Evolutionary conservation across 2,113 vertebrate species (phyloP).

Genomic region (Sapajus apella): DNA sequence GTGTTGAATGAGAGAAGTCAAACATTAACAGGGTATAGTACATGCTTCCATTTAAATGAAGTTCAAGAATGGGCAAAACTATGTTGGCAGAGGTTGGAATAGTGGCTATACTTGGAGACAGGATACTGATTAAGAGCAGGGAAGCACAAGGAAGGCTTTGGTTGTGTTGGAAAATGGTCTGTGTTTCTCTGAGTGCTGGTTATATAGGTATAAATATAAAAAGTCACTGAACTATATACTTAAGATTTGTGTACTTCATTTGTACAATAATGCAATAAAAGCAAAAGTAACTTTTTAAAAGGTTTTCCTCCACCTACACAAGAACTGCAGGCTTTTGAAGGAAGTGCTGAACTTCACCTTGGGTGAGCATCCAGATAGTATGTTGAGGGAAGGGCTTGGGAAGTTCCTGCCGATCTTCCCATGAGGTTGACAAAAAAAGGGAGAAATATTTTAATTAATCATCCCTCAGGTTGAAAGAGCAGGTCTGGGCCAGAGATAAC

Average conservation of each 20-base stretch:
- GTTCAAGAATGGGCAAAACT: background rate
- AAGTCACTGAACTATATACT: background rate
- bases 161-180: background rate
- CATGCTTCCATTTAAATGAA: background rate
- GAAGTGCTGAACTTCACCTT: background rate
- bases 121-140: background rate
- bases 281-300: background rate
- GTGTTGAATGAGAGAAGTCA: background rate
- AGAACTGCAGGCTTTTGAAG: background rate
- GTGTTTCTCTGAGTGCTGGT: background rate
- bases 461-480: constrained; percentile 54
- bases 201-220: background rate
- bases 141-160: background rate
- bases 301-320: background rate
- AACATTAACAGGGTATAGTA: background rate
- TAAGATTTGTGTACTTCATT: background rate
- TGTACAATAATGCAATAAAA: background rate
- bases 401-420: background rate
- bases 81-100: background rate
- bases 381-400: background rate
- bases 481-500: constrained; percentile 63
- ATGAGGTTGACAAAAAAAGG: constrained; percentile 44
- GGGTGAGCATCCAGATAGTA: background rate
- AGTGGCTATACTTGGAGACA: background rate
- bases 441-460: constrained; percentile 46